Evolutionary conservation across 1,140 invertebrate species (phyloP).

Genomic region (Dryas iulia): DNA sequence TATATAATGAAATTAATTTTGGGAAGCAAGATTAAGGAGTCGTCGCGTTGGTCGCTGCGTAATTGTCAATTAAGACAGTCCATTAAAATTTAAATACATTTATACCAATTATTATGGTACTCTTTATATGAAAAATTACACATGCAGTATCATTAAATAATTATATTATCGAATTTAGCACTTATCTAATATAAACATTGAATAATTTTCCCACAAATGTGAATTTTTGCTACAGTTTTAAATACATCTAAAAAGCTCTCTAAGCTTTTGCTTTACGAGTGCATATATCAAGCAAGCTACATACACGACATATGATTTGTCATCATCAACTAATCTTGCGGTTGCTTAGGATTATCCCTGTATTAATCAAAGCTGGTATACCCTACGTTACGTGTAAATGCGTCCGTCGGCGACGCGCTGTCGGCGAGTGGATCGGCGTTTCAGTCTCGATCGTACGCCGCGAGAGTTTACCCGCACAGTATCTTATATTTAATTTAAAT

Average conservation of each 20-base stretch:
- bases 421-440: slow-evolving; percentile 44
- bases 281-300: background rate
- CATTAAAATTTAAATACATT: background rate
- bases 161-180: no score
- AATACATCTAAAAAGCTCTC: background rate
- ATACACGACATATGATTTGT: background rate
- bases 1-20: background rate
- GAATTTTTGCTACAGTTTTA: no score
- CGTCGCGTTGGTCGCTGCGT: background rate
- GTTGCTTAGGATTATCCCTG: slow-evolving; percentile 5
- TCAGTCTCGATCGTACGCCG: slow-evolving; percentile 53
- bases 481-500: slow-evolving; percentile 4
- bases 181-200: no score
- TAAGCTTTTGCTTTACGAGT: background rate
- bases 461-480: slow-evolving; percentile 44
- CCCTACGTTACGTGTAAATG: slow-evolving; percentile 56
- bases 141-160: no score
- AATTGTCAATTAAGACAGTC: background rate
- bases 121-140: no score
- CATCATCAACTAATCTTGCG: background rate
- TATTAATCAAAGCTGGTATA: slow-evolving; percentile 16
- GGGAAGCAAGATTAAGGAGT: background rate
- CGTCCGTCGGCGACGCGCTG: slow-evolving; percentile 59
- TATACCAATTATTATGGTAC: no score
- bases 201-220: no score